Conservation (phyloP, 2,113 vertebrate genomes). For the Alectura lathami region DNA sequence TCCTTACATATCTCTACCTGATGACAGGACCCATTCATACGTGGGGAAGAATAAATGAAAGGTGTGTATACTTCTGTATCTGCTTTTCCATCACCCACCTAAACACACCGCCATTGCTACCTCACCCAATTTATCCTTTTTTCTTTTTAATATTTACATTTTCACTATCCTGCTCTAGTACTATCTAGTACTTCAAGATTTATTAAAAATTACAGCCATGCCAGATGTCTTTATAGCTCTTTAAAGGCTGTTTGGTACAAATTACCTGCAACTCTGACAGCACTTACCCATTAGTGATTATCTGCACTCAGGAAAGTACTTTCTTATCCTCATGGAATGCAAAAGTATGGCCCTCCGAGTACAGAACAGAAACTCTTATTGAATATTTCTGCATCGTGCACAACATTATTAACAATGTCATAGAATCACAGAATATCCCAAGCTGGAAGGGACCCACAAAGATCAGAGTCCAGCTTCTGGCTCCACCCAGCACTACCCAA, state of each 20-base stretch:
- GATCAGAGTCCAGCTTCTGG: background rate
- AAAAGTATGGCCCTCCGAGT: background rate
- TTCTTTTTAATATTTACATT: background rate
- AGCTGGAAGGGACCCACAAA: background rate
- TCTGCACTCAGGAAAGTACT: background rate
- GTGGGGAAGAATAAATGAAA: background rate
- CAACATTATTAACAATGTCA: background rate
- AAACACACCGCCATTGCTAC: background rate
- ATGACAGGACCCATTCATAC: background rate
- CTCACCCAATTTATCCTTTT: background rate
- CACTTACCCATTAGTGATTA: background rate
- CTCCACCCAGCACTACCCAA: background rate
- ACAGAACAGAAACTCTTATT: background rate
- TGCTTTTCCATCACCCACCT: background rate
- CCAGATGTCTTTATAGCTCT: background rate
- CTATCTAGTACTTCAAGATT: background rate
- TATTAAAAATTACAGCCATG: background rate
- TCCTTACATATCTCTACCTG: background rate
- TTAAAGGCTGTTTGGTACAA: conserved; percentile 34
- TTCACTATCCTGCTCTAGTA: background rate
- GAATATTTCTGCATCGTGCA: background rate
- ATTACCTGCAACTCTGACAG: background rate
- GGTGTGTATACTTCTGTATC: background rate
- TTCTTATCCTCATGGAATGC: conserved; percentile 40
- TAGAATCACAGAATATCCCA: background rate